Evolutionary conservation across 2,888 invertebrate species (phyloP).

Genomic region (Xylota segnis): DNA sequence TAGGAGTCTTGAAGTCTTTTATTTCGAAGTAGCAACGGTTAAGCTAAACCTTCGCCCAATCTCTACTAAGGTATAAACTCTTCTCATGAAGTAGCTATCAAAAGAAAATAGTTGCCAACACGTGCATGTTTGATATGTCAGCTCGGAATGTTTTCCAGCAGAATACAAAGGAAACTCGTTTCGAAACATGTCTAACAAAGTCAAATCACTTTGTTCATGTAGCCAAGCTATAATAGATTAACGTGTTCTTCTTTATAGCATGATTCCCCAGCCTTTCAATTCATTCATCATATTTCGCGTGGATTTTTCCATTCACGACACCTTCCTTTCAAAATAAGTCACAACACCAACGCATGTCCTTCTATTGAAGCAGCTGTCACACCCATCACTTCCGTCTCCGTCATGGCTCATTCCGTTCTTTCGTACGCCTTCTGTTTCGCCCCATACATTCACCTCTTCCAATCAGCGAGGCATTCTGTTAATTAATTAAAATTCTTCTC

Average conservation of each 20-base stretch:
- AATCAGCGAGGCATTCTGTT: conserved; percentile 49
- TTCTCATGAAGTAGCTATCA: too few relatives aligned
- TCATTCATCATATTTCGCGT: conserved; percentile 12
- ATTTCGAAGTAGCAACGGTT: too few relatives aligned
- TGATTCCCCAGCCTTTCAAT: neutral
- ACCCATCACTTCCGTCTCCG: conserved; percentile 70
- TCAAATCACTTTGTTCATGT: neutral
- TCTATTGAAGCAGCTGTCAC: conserved; percentile 69
- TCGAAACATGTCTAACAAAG: neutral
- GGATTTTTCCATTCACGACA: conserved; percentile 30
- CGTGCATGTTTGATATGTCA: neutral
- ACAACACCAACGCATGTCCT: conserved; percentile 62
- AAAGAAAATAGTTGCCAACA: neutral
- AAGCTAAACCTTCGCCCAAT: too few relatives aligned
- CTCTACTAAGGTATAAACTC: too few relatives aligned
- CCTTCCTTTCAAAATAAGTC: conserved; percentile 32
- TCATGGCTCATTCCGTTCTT: conserved; percentile 14
- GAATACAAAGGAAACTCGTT: neutral
- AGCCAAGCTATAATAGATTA: neutral
- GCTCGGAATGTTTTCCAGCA: neutral
- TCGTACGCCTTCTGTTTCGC: neutral
- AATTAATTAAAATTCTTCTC: conserved; percentile 76
- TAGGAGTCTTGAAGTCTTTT: too few relatives aligned
- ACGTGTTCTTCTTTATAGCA: neutral
- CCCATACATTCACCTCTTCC: conserved; percentile 25